Evolutionary conservation across 2,797 vertebrate genomes (phyloP), one percentile per base, ranked within the genome.

Genomic region (Acipenser oxyrinchus): DNA sequence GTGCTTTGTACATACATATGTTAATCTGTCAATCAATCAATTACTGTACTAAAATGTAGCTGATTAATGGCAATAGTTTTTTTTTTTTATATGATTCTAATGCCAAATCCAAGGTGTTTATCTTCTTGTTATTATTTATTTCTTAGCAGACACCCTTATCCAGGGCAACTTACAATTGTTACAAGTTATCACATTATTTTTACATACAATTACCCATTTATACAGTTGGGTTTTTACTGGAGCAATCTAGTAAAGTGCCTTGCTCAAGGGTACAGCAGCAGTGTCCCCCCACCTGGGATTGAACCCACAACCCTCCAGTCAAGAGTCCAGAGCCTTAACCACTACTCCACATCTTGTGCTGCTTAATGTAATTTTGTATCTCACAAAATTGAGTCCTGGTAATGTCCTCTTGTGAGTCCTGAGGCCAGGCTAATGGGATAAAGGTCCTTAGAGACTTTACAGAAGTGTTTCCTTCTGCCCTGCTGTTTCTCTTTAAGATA

Each of bases 351-450:
- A 18, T 18, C 18, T 60, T 37, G 60, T 57, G 23, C 70, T 72
- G 67, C 62, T 73, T 51, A 68, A 48, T 69, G 72, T 70, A 71
- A 57, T 12, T 12, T 37, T n/a, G 48, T 48, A 65, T 51, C n/a
- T 65, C 53, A 8, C 10, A 58, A 58, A 58, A 58, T 72, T 62
- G 61, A 67, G 73, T 72, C 78, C 79, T 78, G 66, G 76, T 66
- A 60, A 72, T 78, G 15, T 65, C 51, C n/a, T 65, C 23, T 62
- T 23, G 23, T 23, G 23, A 23, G 23, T 67, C 12, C 68, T 68
- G 75, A 83, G 81, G 71, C 77, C 72, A 69, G 67, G 67, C 76
- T 83, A 77, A 88, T 82, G 66, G 81, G 86, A 88, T 89, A 84
- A 81, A 73, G 64, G 64, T 71, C 76, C 64, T 71, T 80, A 37